Percentiles rank a stretch among this genome's conserved stretches.
Evolutionary conservation across 2,113 vertebrate species (phyloP).

Genomic region (Zapornia atra): DNA sequence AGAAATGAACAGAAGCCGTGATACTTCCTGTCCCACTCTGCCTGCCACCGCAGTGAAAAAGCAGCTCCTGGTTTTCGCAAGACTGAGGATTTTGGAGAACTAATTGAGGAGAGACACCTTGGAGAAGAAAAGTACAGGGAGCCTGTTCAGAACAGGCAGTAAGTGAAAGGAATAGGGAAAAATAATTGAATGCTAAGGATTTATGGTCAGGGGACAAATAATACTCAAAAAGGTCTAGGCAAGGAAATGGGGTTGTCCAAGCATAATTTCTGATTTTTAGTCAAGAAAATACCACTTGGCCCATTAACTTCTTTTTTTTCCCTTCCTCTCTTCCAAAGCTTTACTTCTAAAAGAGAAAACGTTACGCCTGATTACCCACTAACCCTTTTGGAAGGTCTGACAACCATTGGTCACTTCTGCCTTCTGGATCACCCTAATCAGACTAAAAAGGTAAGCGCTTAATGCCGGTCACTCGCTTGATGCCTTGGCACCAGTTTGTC

Average conservation of each 20-base stretch:
- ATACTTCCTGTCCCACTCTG: background rate
- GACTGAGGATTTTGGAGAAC: background rate
- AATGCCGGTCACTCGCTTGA: background rate
- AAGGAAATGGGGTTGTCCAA: background rate
- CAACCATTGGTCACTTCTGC: constrained; percentile 91
- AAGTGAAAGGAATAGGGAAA: background rate
- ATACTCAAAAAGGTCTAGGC: background rate
- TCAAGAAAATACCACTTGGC: background rate
- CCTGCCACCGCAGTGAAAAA: background rate
- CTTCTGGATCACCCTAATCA: constrained; percentile 85
- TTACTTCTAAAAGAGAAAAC: constrained; percentile 86
- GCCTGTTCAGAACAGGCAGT: background rate
- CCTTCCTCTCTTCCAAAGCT: constrained; percentile 57
- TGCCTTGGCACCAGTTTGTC: rapidly evolving
- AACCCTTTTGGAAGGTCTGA: constrained; percentile 93
- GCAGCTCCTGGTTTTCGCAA: background rate
- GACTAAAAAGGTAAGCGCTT: constrained; percentile 81
- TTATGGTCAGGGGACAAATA: background rate
- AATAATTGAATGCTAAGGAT: background rate
- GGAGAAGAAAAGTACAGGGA: background rate
- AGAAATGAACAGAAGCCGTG: background rate
- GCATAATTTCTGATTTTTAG: background rate
- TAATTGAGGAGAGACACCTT: background rate
- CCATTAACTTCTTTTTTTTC: background rate
- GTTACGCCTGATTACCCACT: constrained; percentile 95